A percentile compares a stretch with the other conserved stretches of the same genome.
Conservation (phyloP, 2,888 invertebrate genomes). For the Sesia apiformis region DNA sequence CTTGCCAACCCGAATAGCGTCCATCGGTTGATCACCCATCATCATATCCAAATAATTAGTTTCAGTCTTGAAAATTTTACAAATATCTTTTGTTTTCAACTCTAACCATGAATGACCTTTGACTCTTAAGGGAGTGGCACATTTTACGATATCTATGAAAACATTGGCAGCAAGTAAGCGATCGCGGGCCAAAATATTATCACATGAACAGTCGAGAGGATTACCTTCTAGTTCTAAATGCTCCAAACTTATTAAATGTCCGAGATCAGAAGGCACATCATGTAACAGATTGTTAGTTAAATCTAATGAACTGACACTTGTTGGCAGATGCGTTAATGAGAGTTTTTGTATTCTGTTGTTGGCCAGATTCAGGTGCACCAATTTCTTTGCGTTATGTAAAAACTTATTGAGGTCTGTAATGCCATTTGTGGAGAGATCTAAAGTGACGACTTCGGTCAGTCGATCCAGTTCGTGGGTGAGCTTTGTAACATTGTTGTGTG, state of each 20-base stretch:
- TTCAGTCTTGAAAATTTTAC: conserved; percentile 52
- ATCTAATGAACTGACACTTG: conserved; percentile 76
- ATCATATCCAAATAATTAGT: conserved; percentile 69
- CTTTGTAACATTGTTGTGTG: conserved; percentile 76
- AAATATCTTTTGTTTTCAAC: conserved; percentile 71
- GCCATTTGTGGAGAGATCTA: conserved; percentile 78
- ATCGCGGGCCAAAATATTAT: conserved; percentile 78
- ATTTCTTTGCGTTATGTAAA: conserved; percentile 72
- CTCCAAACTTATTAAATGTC: conserved; percentile 69
- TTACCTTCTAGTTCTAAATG: conserved; percentile 80
- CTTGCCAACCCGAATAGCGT: conserved; percentile 43
- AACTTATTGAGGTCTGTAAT: conserved; percentile 74
- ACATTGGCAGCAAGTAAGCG: conserved; percentile 70
- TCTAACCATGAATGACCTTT: conserved; percentile 74
- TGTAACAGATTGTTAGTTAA: conserved; percentile 76
- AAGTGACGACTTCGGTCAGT: conserved; percentile 74
- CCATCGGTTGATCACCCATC: conserved; percentile 77
- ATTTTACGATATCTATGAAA: conserved; percentile 71
- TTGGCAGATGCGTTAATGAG: conserved; percentile 69
- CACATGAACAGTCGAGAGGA: conserved; percentile 81
- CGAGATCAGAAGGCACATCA: conserved; percentile 75
- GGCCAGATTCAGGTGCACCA: conserved; percentile 74
- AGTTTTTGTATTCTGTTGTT: conserved; percentile 75
- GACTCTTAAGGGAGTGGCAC: conserved; percentile 67
- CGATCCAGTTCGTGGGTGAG: conserved; percentile 72